Conservation (phyloP, 2,888 invertebrate genomes). For the Apomyelois bistriatella region DNA sequence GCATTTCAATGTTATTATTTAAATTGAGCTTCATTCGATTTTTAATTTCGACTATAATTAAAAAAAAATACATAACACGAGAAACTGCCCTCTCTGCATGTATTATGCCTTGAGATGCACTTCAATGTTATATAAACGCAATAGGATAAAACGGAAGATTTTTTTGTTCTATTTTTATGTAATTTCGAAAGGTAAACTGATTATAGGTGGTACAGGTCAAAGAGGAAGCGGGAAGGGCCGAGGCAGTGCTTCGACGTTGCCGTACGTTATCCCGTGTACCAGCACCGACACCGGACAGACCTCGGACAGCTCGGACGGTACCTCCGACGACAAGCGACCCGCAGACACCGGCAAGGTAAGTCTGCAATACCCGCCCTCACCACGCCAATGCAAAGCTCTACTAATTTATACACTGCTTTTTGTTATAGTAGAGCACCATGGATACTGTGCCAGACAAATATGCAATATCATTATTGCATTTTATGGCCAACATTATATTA, state of each 20-base stretch:
- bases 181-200: constrained; percentile 12
- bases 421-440: constrained; percentile 1
- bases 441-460: not conserved
- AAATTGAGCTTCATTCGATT: not conserved
- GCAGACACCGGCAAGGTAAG: constrained; percentile 65
- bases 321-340: constrained; percentile 56
- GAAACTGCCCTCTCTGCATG: constrained; percentile 9
- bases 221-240: constrained; percentile 71
- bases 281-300: constrained; percentile 64
- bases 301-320: constrained; percentile 69
- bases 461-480: too few species aligned
- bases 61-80: not conserved
- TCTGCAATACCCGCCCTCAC: not conserved
- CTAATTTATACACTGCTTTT: constrained; percentile 4
- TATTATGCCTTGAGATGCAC: constrained; percentile 5
- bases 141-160: not conserved
- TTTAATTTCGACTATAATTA: not conserved
- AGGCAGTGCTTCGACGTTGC: constrained; percentile 60
- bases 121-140: not conserved
- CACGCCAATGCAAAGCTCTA: not conserved
- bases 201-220: constrained; percentile 49
- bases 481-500: too few species aligned
- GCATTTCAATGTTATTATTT: not conserved
- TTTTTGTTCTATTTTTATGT: constrained; percentile 4
- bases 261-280: constrained; percentile 73